Evolutionary conservation across 2,797 vertebrate species (phyloP), one percentile per base, ranked within the genome.

Genomic region (Catharus ustulatus): DNA sequence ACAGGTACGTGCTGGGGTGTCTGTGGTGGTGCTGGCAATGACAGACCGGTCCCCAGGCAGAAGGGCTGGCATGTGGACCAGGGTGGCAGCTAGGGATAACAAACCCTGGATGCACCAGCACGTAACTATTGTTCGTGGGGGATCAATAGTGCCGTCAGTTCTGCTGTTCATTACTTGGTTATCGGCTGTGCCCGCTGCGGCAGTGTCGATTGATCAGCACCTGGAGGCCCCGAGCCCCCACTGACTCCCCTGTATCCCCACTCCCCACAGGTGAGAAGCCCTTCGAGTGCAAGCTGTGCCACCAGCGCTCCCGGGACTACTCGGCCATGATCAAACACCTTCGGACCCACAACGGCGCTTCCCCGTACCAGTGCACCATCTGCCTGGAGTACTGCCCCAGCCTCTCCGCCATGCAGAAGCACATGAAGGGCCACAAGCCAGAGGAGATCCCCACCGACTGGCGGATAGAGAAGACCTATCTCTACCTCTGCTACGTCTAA

Each of bases 251-350:
- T 19, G 3, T 69, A 16, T 63, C 54, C 87, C 40, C 7, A 0
- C 55, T 16, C 69, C 48, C 69, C 11, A 8, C 97, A 99, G 99
- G 99, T 45, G 99, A 99, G 98, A 99, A 99, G 98, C 99, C 99
- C 78, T 99, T 99, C 10, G 99, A 99, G 98, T 99, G 99, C 96
- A 99, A 99, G 97, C 98, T 99, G 91, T 99, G 99, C 97, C 99
- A 99, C 98, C 99, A 99, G 97, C 98, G 99, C 73, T 99, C 99
- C 88, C 97, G 96, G 98, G 99, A 99, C 98, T 99, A 99, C 98
- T 99, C 99, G 1, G 99, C 99, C 84, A 99, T 99, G 99, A 99
- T 99, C 98, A 99, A 99, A 97, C 99, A 99, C 98, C 99, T 99
- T 97, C 98, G 99, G 91, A 99, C 99, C 46, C 99, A 99, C 98